These are phyloP conservation scores for Balaenoptera acutorostrata DNA, from an alignment of 2,113 vertebrate species.

Conservation along the genomic window DNA sequence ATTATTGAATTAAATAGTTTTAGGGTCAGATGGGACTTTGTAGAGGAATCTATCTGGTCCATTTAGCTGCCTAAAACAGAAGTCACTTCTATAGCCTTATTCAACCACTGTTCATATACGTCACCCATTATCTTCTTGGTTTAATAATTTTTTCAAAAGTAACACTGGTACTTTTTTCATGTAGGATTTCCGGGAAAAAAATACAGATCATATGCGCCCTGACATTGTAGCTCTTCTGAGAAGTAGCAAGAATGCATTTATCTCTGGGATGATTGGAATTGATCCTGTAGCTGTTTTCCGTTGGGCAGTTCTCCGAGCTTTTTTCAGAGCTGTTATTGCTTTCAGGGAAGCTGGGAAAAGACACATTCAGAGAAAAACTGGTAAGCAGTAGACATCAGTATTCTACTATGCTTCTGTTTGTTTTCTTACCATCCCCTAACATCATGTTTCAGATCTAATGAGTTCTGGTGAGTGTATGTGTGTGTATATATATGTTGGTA, in stretches of 20 bases:
- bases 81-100: background rate
- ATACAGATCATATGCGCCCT: slow-evolving; percentile 98
- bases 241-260: slow-evolving; percentile 95
- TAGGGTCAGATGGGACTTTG: background rate
- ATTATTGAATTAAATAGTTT: background rate
- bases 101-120: background rate
- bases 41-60: background rate
- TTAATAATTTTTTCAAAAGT: slow-evolving; percentile 22
- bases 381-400: slow-evolving; percentile 79
- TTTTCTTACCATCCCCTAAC: background rate
- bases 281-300: slow-evolving; percentile 95
- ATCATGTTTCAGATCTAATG: background rate
- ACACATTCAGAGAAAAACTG: slow-evolving; percentile 87
- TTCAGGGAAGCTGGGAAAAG: slow-evolving; percentile 93
- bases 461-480: background rate
- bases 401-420: background rate
- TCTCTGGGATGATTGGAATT: slow-evolving; percentile 94
- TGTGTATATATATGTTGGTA: background rate
- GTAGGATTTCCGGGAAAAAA: slow-evolving; percentile 99
- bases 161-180: background rate
- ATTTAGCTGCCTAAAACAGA: background rate
- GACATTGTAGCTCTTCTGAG: slow-evolving; percentile 96
- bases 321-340: slow-evolving; percentile 94
- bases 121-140: background rate
- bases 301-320: slow-evolving; percentile 94